phyloP scores from a whole-genome alignment of 2,113 vertebrate genomes.

The Myodes glareolus region DNA sequence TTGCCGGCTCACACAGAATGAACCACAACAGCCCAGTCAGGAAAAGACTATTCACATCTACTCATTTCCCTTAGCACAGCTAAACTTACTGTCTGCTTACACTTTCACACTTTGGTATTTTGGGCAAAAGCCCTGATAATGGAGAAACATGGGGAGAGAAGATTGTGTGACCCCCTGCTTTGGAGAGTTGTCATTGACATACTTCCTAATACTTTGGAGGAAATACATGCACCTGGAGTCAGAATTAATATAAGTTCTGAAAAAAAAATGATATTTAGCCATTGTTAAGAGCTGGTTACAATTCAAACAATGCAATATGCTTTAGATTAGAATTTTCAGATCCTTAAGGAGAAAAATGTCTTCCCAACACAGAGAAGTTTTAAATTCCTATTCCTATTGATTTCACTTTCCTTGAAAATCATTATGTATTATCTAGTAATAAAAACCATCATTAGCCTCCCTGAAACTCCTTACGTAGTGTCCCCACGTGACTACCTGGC shows the following conservation, averaged over 20 bases:
- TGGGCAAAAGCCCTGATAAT: not conserved
- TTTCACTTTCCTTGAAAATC: conserved; percentile 42
- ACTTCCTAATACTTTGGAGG: not conserved
- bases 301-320: conserved; percentile 28
- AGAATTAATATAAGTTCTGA: not conserved
- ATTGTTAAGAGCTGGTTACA: conserved; percentile 1
- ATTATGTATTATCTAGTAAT: not conserved
- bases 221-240: not conserved
- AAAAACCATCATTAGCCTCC: not conserved
- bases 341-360: not conserved
- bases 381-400: not conserved
- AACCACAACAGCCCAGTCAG: not conserved
- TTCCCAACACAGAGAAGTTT: conserved; percentile 15
- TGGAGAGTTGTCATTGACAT: not conserved
- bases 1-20: not conserved
- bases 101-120: not conserved
- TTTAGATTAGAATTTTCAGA: not conserved
- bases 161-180: not conserved
- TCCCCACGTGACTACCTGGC: not conserved
- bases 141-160: not conserved
- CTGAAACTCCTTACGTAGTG: not conserved
- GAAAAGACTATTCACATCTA: not conserved
- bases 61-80: not conserved
- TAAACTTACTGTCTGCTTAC: not conserved
- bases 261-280: not conserved